These are phyloP conservation scores for Clunio marinus DNA, from an alignment of 2,888 invertebrate genomes.

Conservation along the genomic window DNA sequence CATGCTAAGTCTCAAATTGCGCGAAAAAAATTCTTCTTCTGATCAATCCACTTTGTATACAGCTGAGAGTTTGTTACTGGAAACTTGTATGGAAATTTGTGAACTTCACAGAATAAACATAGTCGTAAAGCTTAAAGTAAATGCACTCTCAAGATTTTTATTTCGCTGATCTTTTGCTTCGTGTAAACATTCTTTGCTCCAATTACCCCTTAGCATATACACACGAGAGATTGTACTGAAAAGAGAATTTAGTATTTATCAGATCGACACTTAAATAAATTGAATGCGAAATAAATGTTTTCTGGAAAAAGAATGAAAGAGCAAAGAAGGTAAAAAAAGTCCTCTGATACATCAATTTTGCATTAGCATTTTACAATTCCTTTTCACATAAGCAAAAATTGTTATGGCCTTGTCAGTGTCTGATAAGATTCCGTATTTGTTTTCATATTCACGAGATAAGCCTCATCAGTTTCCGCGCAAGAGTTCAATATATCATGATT, in stretches of 20 bases:
- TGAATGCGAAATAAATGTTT: slow-evolving; percentile 13
- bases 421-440: slow-evolving; percentile 33
- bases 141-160: slow-evolving; percentile 9
- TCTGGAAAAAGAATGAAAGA: slow-evolving; percentile 4
- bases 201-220: background rate
- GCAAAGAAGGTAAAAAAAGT: background rate
- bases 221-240: background rate
- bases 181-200: slow-evolving; percentile 29
- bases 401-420: slow-evolving; percentile 17
- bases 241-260: background rate
- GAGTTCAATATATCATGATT: background rate
- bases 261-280: slow-evolving; percentile 32
- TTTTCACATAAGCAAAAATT: background rate
- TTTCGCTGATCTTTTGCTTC: too few relatives aligned
- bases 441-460: slow-evolving; percentile 18
- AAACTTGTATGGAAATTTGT: too few relatives aligned
- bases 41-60: too few relatives aligned
- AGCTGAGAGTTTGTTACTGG: too few relatives aligned
- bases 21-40: too few relatives aligned
- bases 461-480: background rate
- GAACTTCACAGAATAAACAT: too few relatives aligned
- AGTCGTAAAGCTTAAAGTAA: too few relatives aligned
- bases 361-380: slow-evolving; percentile 27
- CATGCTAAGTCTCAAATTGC: too few relatives aligned
- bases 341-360: slow-evolving; percentile 29